Conservation (phyloP, 2,888 invertebrate genomes). For the Acleris laterana region DNA sequence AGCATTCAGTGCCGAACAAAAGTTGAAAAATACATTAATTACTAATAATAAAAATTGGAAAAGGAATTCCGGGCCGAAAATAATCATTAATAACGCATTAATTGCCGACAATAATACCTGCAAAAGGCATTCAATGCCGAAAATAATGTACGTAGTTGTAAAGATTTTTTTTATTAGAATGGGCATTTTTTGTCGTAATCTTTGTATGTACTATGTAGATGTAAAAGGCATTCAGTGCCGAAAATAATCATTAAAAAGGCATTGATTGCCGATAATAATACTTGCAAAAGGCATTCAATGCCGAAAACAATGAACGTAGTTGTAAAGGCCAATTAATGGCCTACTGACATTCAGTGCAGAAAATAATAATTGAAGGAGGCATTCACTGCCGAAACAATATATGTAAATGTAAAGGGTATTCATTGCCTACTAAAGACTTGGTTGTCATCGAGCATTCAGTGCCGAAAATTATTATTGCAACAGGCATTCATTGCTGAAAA, state of each 20-base stretch:
- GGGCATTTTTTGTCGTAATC: too few relatives aligned
- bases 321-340: too few relatives aligned
- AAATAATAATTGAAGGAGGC: neutral
- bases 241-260: neutral
- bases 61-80: neutral
- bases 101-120: neutral
- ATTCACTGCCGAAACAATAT: too few relatives aligned
- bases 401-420: neutral
- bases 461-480: neutral
- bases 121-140: neutral
- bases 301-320: neutral
- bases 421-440: neutral
- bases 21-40: neutral
- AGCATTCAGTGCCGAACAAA: neutral
- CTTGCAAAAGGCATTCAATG: neutral
- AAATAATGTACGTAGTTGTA: too few relatives aligned
- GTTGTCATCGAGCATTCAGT: neutral
- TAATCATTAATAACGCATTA: neutral
- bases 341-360: neutral
- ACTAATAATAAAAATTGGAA: neutral
- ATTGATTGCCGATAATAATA: neutral
- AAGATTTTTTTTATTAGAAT: too few relatives aligned
- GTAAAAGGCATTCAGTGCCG: neutral
- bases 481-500: neutral
- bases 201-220: too few relatives aligned